Base-by-base conservation (phyloP, 2,888 invertebrate species). In the Tetropium fuscum region DNA sequence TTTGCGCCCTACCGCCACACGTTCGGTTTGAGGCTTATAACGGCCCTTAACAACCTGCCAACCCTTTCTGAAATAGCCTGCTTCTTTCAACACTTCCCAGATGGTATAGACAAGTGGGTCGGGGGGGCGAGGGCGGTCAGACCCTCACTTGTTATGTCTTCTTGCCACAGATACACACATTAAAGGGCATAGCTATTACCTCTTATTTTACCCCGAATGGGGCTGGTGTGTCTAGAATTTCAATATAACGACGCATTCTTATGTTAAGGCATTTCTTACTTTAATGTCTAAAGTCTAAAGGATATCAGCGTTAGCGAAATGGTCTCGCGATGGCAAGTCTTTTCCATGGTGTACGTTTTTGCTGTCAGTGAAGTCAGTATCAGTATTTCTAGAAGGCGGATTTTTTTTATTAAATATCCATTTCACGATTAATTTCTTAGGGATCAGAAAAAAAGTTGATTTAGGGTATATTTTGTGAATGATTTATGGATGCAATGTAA, bases 31-130 rank as follows among this genome's bases (percentile, higher is more conserved):
- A 15, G n/a, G 34, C 36, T 22, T 48, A 48, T 22, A 48, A 36
- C 47, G 34, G 13, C 47, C 47, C 47, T 44, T 44, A 44, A 44
- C 44, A 44, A 44, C 44, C 44, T 44, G 47, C 47, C 47, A 47
- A 38, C 36, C 36, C 48, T 48, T 44, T 48, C n/a, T 38, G 36
- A 36, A 48, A 36, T 30, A 32, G 32, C 34, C 47, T 47, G 47
- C 47, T 47, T 34, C 47, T 36, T 48, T 48, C 36, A 48, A 20
- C 34, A 20, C 48, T 13, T 30, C 20, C 34, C 32, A 19, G 47
- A 47, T 47, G 34, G 47, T 34, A 36, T 5, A 25, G 36, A 36
- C 22, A 10, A 19, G 47, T 47, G 34, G 47, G 32, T 20, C 2
- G 19, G 27, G 16, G 16, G 27, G 16, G 16, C 30, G 1, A 11